Base-by-base conservation (phyloP, 2,888 invertebrate species). In the Diarsia dahlii region DNA sequence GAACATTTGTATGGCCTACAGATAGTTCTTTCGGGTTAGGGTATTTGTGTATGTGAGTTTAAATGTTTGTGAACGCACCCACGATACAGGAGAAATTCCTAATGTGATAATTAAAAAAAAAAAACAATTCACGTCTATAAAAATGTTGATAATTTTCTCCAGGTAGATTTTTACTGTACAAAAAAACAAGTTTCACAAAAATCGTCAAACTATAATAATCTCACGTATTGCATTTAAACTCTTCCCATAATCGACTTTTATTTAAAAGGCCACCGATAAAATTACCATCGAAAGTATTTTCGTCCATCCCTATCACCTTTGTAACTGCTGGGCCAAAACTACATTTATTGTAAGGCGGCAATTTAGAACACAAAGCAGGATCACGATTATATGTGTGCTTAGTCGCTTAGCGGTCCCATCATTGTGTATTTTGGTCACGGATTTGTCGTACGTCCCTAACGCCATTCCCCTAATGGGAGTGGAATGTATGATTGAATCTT, bases 401-500 rank as follows among this genome's bases (percentile, higher is more conserved):
- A 88, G 86, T 80, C 80, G 88, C 84, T 89, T 86, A 84, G 84
- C 73, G 76, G 69, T 67, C 67, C 68, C 68, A 64, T 74, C 81
- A 88, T 91, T 91, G 87, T 89, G 45, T 90, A 91, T 90, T 90
- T 88, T 76, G 88, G 88, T 90, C 92, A 91, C 92, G 91, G 79
- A 84, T 86, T 87, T 88, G 90, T 89, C 89, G 89, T 90, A 84
- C 86, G 89, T 90, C 85, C 84, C 86, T 77, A 84, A 81, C 81
- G 82, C 89, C 81, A 90, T 92, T 91, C 81, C 85, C 84, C 86
- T 91, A 91, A 93, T 92, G 89, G 89, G 69, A 66, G 66, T 83
- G 23, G 76, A 79, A 85, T 84, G 84, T 90, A 87, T 88, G 89
- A 91, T 91, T 91, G 88, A 89, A 91, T 91, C 87, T 84, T 74